phyloP scores from a whole-genome alignment of 2,113 vertebrate genomes.

The Calyptommatus sinebrachiatus region DNA sequence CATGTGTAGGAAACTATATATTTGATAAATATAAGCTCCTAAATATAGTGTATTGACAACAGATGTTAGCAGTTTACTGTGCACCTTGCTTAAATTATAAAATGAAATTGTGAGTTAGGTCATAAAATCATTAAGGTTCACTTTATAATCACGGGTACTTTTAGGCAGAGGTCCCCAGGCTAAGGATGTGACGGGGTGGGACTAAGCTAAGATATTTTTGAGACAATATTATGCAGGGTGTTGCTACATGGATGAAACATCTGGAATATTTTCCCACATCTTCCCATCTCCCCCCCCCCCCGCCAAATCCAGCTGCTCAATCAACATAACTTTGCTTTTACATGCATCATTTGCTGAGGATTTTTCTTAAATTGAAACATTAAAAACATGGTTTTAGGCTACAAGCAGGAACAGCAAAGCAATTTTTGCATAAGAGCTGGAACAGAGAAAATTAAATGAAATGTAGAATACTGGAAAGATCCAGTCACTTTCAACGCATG shows the following conservation, averaged over 20 bases:
- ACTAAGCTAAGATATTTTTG: conserved; percentile 37
- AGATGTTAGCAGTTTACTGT: conserved; percentile 43
- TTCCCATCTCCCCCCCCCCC: not conserved
- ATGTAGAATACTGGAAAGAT: not conserved
- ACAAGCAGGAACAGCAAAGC: conserved; percentile 18
- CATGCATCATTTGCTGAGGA: conserved; percentile 27
- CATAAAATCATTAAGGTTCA: conserved; percentile 58
- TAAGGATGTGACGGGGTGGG: conserved; percentile 39
- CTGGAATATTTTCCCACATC: conserved; percentile 37
- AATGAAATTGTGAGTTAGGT: conserved; percentile 41
- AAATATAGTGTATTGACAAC: conserved; percentile 46
- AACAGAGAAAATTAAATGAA: conserved; percentile 5
- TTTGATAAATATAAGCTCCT: conserved; percentile 42
- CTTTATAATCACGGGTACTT: conserved; percentile 48
- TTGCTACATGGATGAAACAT: conserved; percentile 48
- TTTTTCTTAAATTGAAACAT: conserved; percentile 36
- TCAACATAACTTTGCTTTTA: conserved; percentile 47
- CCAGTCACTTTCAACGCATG: not conserved
- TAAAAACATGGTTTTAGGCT: conserved; percentile 1
- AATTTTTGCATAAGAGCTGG: conserved; percentile 19
- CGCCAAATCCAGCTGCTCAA: conserved; percentile 40
- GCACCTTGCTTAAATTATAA: conserved; percentile 47
- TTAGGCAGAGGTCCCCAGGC: conserved; percentile 33
- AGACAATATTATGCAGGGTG: conserved; percentile 39
- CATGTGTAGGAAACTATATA: conserved; percentile 31